Base-by-base conservation (phyloP, 1,140 invertebrate species). In the Drosophila leontia region DNA sequence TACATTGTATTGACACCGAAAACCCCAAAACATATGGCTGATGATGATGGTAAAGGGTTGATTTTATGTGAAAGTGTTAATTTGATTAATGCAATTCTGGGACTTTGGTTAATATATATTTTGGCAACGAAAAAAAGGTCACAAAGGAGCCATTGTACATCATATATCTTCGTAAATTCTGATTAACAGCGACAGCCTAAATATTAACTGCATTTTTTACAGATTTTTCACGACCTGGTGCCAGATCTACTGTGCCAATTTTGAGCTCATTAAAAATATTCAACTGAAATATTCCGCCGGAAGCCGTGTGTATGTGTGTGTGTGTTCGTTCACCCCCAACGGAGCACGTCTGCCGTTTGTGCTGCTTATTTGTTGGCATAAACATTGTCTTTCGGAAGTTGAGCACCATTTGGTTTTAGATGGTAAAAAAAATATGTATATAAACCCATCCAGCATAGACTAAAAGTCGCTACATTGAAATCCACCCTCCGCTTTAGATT, bases 261-360 rank as follows among this genome's bases (percentile, higher is more conserved):
- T 81, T 47, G 75, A 85, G 85, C 85, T 88, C 85, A 88, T 88
- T 88, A 88, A 88, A 88, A 88, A 81, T 88, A 79, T 90, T 90
- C 85, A 88, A 90, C 85, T 88, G 85, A 88, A 88, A 88, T 88
- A 84, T 84, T 88, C 78, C 77, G 78, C 85, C 81, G 85, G 85
- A 88, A 90, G 78, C 81, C 50, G 58, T 58, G 42, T 60, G 58
- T 58, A 34, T 60, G 19, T 55, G 35, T 61, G 41, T 70, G 41
- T 70, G 70, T 64, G 37, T 53, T 47, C 42, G 42, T 67, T 42
- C 61, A 59, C 47, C 67, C 68, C 48, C 48, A 53, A 57, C 56
- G 42, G 45, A 74, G 51, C 64, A 67, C 17, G 76, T 42, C 65
- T 67, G 68, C 60, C 51, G 53, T 47, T 39, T 68, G 58, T 61